Evolutionary conservation across 37 sponge, comb jelly and placozoan genomes (phyloP).

Genomic region (Bolinopsis microptera): DNA sequence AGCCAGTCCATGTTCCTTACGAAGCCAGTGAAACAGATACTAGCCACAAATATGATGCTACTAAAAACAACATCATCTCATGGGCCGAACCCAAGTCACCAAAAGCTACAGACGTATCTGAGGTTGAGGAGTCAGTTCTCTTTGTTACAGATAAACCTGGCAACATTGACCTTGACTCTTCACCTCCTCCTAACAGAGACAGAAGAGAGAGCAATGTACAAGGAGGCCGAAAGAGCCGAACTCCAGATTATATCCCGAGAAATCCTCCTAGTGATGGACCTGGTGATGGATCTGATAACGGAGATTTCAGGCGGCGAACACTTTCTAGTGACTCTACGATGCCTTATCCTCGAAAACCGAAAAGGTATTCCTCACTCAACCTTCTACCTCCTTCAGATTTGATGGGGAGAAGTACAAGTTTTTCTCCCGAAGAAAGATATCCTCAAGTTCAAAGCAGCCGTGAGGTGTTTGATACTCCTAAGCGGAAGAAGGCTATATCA

Average conservation of each 20-base stretch:
- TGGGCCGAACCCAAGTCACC: too few species aligned
- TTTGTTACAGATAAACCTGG: not conserved
- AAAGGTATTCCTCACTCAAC: not conserved
- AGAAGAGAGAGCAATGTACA: not conserved
- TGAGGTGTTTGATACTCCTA: not conserved
- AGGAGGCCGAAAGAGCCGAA: conserved; percentile 28
- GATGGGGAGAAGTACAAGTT: not conserved
- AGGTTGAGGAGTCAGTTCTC: conserved; percentile 1
- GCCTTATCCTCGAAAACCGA: not conserved
- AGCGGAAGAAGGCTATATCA: not conserved
- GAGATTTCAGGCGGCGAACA: not conserved
- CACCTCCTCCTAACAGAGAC: not conserved
- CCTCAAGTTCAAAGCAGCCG: not conserved
- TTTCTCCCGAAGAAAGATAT: not conserved
- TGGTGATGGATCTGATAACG: too few species aligned
- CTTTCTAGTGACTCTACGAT: not conserved
- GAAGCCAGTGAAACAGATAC: too few species aligned
- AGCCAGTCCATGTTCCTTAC: too few species aligned
- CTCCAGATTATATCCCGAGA: conserved; percentile 23
- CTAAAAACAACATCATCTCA: too few species aligned
- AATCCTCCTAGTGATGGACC: not conserved
- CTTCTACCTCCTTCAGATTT: not conserved
- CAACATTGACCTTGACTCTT: not conserved
- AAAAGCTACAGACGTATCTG: not conserved
- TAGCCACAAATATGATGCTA: too few species aligned